Conservation (phyloP, 2,113 vertebrate genomes). For the Copsychus sechellarum region DNA sequence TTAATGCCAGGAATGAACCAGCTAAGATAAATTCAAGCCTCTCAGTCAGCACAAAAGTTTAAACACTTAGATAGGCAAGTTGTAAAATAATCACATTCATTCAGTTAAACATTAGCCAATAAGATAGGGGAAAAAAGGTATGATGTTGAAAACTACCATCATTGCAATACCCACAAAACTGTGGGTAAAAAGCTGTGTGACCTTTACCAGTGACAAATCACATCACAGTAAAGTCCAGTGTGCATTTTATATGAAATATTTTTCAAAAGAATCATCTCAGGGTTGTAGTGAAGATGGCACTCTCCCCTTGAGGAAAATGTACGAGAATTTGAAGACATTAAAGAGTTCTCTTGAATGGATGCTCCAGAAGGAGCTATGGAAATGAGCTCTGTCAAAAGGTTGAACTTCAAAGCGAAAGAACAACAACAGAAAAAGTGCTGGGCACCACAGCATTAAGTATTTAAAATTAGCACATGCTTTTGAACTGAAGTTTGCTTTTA, state of each 20-base stretch:
- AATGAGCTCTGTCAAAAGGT: background rate
- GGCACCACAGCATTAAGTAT: background rate
- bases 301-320: background rate
- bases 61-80: conserved; percentile 39
- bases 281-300: background rate
- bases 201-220: background rate
- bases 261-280: background rate
- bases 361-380: background rate
- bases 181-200: background rate
- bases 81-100: conserved; percentile 58
- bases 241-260: background rate
- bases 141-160: background rate
- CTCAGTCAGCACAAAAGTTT: conserved; percentile 59
- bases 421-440: background rate
- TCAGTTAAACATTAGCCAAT: conserved; percentile 68
- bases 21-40: conserved; percentile 51
- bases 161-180: background rate
- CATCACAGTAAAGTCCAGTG: background rate
- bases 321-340: background rate
- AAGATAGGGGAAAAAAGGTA: background rate
- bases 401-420: background rate
- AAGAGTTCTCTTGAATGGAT: background rate
- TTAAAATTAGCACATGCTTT: background rate
- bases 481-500: background rate
- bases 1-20: conserved; percentile 45